Evolutionary conservation across 2,113 vertebrate species (phyloP), one percentile per base, ranked within the genome.

Genomic region (Redunca redunca): DNA sequence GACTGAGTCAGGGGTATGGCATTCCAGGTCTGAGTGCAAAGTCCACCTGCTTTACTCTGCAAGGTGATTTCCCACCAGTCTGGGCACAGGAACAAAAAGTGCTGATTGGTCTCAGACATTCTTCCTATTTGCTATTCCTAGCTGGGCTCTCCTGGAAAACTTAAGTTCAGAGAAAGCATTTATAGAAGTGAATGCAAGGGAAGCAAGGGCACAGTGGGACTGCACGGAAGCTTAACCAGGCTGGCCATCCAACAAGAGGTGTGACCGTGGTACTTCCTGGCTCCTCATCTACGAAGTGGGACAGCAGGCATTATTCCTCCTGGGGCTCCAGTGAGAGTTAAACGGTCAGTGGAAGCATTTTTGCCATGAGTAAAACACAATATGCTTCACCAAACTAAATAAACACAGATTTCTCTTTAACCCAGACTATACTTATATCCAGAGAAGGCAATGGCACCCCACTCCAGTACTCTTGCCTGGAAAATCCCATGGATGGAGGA

Each of bases 221-320:
- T 6, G 1, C 3, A 28, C 0, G 3, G 16, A 6, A 57, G 52
- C n/a, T 4, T 8, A 50, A 3, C 53, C 88, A 33, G 25, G 30
- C 26, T 30, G 19, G 6, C 33, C 26, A 5, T 17, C 2, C 0
- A 0, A 36, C 1, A 0, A 26, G 19, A 50, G 7, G 7, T 2
- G 40, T 6, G 30, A 67, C 64, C 0, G 0, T 3, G 52, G n/a
- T 7, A 23, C 40, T 5, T 30, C 21, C 30, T 7, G 62, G 97
- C 11, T 36, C n/a, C 23, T 26, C 16, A 0, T 17, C 55, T 74
- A 40, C 46, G 64, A 74, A 25, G 46, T 5, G 43, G 50, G 91
- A 13, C 28, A 7, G 21, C 15, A 10, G 86, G 33, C 19, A 8
- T 53, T 36, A 67, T 62, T 58, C 48, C 71, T 71, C n/a, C 40